A percentile compares a stretch with the other conserved stretches of the same genome.
Evolutionary conservation across 2,113 vertebrate species (phyloP).

Genomic region (Phrynosoma platyrhinos): DNA sequence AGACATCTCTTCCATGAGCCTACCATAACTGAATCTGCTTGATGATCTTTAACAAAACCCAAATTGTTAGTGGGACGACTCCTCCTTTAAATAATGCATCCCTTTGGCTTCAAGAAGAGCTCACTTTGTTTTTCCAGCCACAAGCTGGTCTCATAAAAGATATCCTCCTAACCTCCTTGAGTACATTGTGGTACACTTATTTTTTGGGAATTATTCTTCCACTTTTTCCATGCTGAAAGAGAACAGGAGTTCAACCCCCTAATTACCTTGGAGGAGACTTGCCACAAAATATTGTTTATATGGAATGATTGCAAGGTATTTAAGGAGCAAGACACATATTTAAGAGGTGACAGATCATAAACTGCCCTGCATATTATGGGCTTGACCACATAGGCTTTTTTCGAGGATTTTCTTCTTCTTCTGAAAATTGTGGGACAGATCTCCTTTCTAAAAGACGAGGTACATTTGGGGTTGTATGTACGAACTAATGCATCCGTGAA

Average conservation of each 20-base stretch:
- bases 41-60: not conserved
- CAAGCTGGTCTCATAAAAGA: conserved; percentile 27
- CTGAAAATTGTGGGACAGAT: conserved; percentile 66
- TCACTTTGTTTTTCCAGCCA: conserved; percentile 12
- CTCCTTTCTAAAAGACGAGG: conserved; percentile 48
- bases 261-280: conserved; percentile 53
- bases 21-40: not conserved
- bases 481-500: not conserved
- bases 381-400: conserved; percentile 30
- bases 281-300: conserved; percentile 51
- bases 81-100: not conserved
- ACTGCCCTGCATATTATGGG: conserved; percentile 43
- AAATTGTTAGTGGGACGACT: not conserved
- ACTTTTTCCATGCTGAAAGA: conserved; percentile 55
- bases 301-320: conserved; percentile 47
- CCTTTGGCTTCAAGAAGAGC: not conserved
- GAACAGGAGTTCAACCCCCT: conserved; percentile 48
- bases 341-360: conserved; percentile 53
- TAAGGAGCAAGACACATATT: conserved; percentile 43
- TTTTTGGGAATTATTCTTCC: conserved; percentile 52
- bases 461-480: conserved; percentile 28
- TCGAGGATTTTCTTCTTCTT: conserved; percentile 9
- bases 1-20: not conserved
- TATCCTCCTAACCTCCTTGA: conserved; percentile 15
- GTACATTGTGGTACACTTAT: conserved; percentile 50